A percentile compares a stretch with the other conserved stretches of the same genome.
Conservation (phyloP, 2,888 invertebrate genomes). For the Amphipoea oculea region DNA sequence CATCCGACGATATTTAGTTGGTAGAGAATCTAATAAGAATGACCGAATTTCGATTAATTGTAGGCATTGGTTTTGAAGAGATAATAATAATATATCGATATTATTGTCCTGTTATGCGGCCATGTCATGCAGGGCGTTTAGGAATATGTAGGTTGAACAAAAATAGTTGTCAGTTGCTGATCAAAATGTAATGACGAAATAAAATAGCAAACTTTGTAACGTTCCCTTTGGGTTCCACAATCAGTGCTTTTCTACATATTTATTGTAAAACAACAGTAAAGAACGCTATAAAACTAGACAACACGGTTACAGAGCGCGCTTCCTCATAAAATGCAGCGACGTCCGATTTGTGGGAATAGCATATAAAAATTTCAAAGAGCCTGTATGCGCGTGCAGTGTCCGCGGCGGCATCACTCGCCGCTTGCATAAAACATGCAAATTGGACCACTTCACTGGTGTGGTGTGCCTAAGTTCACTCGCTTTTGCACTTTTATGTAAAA, state of each 20-base stretch:
- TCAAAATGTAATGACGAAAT: constrained; percentile 7
- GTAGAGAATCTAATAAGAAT: constrained; percentile 1
- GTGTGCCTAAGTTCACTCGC: constrained; percentile 86
- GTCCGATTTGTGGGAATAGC: constrained; percentile 88
- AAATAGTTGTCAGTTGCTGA: constrained; percentile 1
- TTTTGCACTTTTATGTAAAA: constrained; percentile 89
- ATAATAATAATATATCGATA: neutral
- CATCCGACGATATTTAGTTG: constrained; percentile 25
- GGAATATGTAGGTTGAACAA: neutral
- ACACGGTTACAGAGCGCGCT: constrained; percentile 74
- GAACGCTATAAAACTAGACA: constrained; percentile 70
- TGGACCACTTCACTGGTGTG: constrained; percentile 87
- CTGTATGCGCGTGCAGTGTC: constrained; percentile 82
- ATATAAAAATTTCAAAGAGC: constrained; percentile 88
- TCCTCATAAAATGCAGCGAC: constrained; percentile 83
- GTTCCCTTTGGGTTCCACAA: constrained; percentile 32
- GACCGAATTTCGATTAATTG: constrained; percentile 17
- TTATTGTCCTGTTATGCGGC: neutral
- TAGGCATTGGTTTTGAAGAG: neutral
- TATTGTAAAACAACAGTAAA: constrained; percentile 60
- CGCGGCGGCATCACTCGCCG: constrained; percentile 83
- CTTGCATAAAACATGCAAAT: constrained; percentile 90
- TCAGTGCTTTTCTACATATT: constrained; percentile 57
- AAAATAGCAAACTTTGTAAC: constrained; percentile 10
- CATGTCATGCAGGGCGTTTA: neutral